These are phyloP conservation scores for Microctonus brassicae DNA, from an alignment of 2,888 invertebrate species.

Conservation along the genomic window DNA sequence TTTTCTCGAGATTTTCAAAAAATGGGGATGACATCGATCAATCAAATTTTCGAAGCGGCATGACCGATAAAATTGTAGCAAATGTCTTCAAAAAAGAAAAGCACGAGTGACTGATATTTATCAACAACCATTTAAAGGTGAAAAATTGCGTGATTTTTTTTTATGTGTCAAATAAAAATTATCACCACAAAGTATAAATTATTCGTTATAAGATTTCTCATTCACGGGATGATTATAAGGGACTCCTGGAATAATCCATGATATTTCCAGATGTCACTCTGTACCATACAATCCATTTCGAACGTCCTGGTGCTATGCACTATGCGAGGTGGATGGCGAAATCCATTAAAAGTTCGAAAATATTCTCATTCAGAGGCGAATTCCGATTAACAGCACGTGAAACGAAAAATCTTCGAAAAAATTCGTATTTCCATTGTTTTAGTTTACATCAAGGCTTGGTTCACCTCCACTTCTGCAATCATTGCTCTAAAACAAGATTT, in stretches of 20 bases:
- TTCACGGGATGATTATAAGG: constrained; percentile 26
- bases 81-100: neutral
- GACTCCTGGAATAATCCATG: constrained; percentile 39
- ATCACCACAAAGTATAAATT: too few relatives aligned
- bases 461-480: constrained; percentile 17
- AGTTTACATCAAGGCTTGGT: constrained; percentile 48
- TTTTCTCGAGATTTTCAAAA: constrained; percentile 15
- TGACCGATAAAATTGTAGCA: constrained; percentile 7
- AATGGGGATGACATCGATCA: constrained; percentile 9
- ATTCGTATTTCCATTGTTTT: constrained; percentile 47
- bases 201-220: neutral
- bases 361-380: constrained; percentile 49
- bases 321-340: constrained; percentile 56
- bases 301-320: constrained; percentile 48
- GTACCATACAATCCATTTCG: constrained; percentile 23
- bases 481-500: constrained; percentile 8
- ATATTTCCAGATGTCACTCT: constrained; percentile 50
- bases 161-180: neutral
- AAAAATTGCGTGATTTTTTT: neutral
- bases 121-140: neutral
- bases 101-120: constrained; percentile 4
- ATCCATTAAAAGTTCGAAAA: constrained; percentile 54
- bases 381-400: constrained; percentile 44
- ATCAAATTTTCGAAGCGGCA: constrained; percentile 14
- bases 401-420: constrained; percentile 36